Percentiles rank a stretch among this genome's conserved stretches.
These are phyloP conservation scores for Sussaba pulchella DNA, from an alignment of 2,888 invertebrate species.

Conservation along the genomic window DNA sequence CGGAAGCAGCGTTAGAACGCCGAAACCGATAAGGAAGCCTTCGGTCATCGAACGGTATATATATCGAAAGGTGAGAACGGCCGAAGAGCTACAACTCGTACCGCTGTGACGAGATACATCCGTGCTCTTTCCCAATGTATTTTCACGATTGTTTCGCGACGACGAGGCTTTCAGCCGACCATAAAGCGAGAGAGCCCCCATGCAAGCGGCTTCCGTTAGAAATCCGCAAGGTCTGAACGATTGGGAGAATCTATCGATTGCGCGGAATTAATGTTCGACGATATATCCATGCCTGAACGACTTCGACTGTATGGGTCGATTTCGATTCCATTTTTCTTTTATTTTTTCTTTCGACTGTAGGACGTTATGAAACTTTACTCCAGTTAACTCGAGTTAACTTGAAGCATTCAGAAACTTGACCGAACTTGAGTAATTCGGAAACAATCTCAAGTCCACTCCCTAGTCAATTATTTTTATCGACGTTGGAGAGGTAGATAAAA, in stretches of 20 bases:
- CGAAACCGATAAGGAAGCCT: slow-evolving; percentile 76
- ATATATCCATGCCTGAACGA: slow-evolving; percentile 36
- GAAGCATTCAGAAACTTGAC: too few relatives aligned
- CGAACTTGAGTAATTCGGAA: too few relatives aligned
- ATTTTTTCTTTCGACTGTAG: slow-evolving; percentile 13
- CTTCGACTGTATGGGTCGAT: not conserved
- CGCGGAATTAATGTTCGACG: slow-evolving; percentile 65
- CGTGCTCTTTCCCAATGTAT: not conserved
- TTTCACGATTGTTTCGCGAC: slow-evolving; percentile 10
- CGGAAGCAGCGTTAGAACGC: slow-evolving; percentile 76
- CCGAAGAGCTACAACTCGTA: not conserved
- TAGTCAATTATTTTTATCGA: too few relatives aligned
- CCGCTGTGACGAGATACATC: not conserved
- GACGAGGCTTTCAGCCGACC: not conserved
- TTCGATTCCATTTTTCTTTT: slow-evolving; percentile 47
- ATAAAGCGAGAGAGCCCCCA: not conserved
- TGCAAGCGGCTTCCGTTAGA: not conserved
- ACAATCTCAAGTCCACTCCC: too few relatives aligned
- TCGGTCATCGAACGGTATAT: slow-evolving; percentile 79
- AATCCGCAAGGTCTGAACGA: slow-evolving; percentile 1
- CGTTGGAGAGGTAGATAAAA: too few relatives aligned
- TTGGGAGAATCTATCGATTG: slow-evolving; percentile 14
- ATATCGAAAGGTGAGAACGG: slow-evolving; percentile 40
- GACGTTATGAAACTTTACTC: too few relatives aligned
- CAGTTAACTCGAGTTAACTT: too few relatives aligned